Evolutionary conservation across 1,140 invertebrate species (phyloP).

Genomic region (Mercenaria mercenaria): DNA sequence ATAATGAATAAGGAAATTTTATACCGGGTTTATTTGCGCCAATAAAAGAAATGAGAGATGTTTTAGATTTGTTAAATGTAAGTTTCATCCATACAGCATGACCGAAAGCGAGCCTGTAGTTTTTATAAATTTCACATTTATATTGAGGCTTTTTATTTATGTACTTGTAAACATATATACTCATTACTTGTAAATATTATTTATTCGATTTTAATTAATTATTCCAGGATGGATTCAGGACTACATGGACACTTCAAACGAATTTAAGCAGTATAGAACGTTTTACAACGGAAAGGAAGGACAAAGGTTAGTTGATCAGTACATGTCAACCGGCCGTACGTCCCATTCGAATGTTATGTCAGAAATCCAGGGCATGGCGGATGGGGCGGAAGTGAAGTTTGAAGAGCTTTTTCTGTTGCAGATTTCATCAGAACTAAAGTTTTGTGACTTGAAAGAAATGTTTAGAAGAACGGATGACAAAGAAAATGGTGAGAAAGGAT

Average conservation of each 20-base stretch:
- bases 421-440: constrained; percentile 29
- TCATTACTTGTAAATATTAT: too few relatives aligned
- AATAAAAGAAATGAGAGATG: too few relatives aligned
- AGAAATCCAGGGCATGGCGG: constrained; percentile 44
- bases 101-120: too few relatives aligned
- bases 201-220: too few relatives aligned
- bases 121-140: too few relatives aligned
- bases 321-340: not conserved
- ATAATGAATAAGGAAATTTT: too few relatives aligned
- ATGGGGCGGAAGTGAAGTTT: not conserved
- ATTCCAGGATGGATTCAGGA: constrained; percentile 1
- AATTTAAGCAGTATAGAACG: not conserved
- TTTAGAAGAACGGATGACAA: not conserved
- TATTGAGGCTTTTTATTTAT: too few relatives aligned
- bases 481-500: not conserved
- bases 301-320: not conserved
- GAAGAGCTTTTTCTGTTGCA: constrained; percentile 44
- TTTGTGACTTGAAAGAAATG: not conserved
- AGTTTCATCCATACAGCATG: too few relatives aligned
- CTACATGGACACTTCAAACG: not conserved
- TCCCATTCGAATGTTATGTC: not conserved
- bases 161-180: too few relatives aligned
- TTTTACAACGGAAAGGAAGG: not conserved
- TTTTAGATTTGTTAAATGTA: too few relatives aligned
- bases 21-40: too few relatives aligned